These are phyloP conservation scores for Strigamia crassipes DNA, from an alignment of 2,888 invertebrate genomes.

Conservation along the genomic window DNA sequence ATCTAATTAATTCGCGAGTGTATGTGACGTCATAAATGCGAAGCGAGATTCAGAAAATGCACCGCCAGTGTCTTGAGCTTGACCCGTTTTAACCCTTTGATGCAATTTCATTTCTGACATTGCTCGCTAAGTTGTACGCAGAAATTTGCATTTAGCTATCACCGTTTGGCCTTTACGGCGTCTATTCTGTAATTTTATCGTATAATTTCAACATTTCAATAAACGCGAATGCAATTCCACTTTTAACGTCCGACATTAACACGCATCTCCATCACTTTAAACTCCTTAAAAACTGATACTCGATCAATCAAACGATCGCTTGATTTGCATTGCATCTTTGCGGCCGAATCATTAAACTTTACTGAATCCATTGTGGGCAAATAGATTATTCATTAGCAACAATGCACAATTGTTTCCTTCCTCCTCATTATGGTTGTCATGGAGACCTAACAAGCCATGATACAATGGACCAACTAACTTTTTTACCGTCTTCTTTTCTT, in stretches of 20 bases:
- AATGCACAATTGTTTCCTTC: constrained; percentile 13
- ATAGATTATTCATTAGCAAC: constrained; percentile 11
- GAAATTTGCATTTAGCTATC: constrained; percentile 16
- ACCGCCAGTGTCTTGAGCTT: not conserved
- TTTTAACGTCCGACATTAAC: not conserved
- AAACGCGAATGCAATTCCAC: not conserved
- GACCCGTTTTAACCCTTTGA: constrained; percentile 21
- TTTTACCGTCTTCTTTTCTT: not conserved
- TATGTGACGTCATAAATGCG: not conserved
- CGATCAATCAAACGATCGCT: not conserved
- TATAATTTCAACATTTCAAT: constrained; percentile 2
- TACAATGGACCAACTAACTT: constrained; percentile 5
- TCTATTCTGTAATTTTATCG: not conserved
- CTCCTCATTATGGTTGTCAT: not conserved
- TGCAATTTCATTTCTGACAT: constrained; percentile 17
- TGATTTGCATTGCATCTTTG: not conserved
- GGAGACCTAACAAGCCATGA: constrained; percentile 17
- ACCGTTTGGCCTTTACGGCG: not conserved
- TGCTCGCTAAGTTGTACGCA: not conserved
- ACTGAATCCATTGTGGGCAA: constrained; percentile 2
- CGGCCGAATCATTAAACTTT: not conserved
- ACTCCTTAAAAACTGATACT: not conserved
- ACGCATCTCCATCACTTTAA: not conserved
- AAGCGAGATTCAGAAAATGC: not conserved
- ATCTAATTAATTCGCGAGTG: not conserved